These are phyloP conservation scores for Manduca sexta DNA, from an alignment of 1,140 invertebrate genomes.

Conservation along the genomic window DNA sequence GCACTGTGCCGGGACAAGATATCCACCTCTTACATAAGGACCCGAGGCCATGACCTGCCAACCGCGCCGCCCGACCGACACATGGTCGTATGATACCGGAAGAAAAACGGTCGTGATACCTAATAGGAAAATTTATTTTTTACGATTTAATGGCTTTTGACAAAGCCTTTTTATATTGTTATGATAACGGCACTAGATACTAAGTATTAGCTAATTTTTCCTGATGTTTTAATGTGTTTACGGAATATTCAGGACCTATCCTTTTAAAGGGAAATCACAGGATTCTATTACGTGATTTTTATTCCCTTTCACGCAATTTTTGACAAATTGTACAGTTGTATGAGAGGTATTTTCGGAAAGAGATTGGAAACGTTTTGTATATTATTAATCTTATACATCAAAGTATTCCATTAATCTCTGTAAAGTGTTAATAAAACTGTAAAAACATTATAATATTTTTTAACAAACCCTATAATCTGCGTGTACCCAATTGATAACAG, in stretches of 20 bases:
- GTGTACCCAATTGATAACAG: not conserved
- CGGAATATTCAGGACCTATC: too few species aligned
- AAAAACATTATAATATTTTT: not conserved
- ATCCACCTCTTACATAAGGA: slow-evolving; percentile 33
- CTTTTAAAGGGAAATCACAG: not conserved
- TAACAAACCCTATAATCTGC: not conserved
- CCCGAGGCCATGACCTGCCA: slow-evolving; percentile 42
- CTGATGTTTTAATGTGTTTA: too few species aligned
- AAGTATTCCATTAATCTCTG: slow-evolving; percentile 7
- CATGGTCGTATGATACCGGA: slow-evolving; percentile 9
- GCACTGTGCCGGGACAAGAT: slow-evolving; percentile 43
- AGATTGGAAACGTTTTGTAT: slow-evolving; percentile 16
- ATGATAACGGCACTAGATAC: too few species aligned
- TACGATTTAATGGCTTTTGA: too few species aligned
- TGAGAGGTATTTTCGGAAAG: too few species aligned
- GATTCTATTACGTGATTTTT: too few species aligned
- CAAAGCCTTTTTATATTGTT: too few species aligned
- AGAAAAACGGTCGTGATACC: not conserved
- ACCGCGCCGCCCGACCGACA: slow-evolving; percentile 34
- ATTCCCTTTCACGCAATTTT: too few species aligned
- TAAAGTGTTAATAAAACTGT: not conserved
- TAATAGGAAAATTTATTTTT: not conserved
- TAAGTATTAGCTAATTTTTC: too few species aligned
- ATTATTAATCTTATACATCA: slow-evolving; percentile 18
- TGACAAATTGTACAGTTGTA: too few species aligned